Evolutionary conservation across 2,888 invertebrate species (phyloP), one percentile per base, ranked within the genome.

Genomic region (Biston stratarius): DNA sequence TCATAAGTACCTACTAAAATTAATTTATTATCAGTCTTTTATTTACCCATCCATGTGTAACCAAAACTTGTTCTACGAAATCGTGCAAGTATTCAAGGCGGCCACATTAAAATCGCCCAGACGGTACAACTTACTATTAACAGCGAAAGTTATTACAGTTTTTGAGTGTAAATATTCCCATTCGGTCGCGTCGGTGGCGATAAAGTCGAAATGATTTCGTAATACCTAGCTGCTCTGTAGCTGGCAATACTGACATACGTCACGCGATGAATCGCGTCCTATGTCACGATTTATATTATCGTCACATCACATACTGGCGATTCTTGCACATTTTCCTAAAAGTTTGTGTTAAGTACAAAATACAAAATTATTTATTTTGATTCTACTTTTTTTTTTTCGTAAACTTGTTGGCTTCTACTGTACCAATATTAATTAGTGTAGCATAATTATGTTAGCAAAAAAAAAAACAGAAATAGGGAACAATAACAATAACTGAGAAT

Each of bases 241-340:
- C 76, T 81, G 77, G 74, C 70, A 74, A 70, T 75, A 81, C 76
- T 81, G 77, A 73, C 70, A 74, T 69, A 75, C 72, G 78, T 81
- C 88, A 88, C 89, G 89, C 89, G 79, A 86, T 69, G 73, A 63
- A 70, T 72, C 66, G 67, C 73, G 78, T 74, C 73, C 69, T 70
- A 74, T 79, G 81, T 83, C 85, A 84, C 77, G 78, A 77, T 73
- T 73, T 71, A 74, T 77, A 75, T 78, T 77, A 77, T 77, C 74
- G 72, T 71, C 61, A 42, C 56, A 52, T 61, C 60, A 62, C 52
- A 64, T 14, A 36, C 42, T 63, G 66, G 45, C 38, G 45, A 61
- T 51, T 34, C 10, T 14, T 49, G 34, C 33, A 47, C 38, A 7
- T 53, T 52, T 57, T 34, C 34, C 42, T 57, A 14, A 34, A 57